A percentile compares a stretch with the other conserved stretches of the same genome.
Conservation (phyloP, 2,888 invertebrate species). For the Perithous albicinctus region DNA sequence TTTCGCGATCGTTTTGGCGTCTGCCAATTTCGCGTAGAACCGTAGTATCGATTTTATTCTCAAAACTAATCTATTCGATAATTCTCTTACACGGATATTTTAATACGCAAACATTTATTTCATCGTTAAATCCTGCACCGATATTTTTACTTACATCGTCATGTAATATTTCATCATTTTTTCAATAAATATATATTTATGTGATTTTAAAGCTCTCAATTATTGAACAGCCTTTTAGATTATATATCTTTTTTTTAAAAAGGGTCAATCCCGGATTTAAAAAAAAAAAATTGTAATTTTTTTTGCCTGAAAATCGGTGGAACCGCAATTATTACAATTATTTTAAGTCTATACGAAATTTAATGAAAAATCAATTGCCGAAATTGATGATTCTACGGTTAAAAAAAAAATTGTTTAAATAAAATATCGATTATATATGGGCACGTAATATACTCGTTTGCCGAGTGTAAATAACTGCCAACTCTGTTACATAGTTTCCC, state of each 20-base stretch:
- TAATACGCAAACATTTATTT: constrained; percentile 6
- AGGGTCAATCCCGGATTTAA: too few species aligned
- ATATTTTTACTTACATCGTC: background rate
- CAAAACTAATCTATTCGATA: too few species aligned
- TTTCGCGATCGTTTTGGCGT: constrained; percentile 89
- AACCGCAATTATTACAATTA: too few species aligned
- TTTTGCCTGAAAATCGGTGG: too few species aligned
- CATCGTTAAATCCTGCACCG: background rate
- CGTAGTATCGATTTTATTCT: background rate
- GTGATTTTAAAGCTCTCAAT: background rate
- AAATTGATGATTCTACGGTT: background rate
- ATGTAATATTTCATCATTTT: background rate
- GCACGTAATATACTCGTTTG: too few species aligned
- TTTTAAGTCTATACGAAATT: too few species aligned
- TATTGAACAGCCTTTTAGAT: background rate
- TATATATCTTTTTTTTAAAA: background rate
- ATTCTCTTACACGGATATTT: too few species aligned
- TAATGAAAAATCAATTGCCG: too few species aligned
- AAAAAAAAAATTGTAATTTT: background rate
- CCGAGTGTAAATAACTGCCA: background rate
- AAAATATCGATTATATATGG: too few species aligned
- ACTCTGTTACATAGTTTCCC: background rate
- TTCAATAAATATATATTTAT: constrained; percentile 4
- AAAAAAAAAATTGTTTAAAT: too few species aligned
- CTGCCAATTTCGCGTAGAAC: constrained; percentile 83